Evolutionary conservation across 2,797 vertebrate genomes (phyloP), one percentile per base, ranked within the genome.

Genomic region (Prunella strophiata): DNA sequence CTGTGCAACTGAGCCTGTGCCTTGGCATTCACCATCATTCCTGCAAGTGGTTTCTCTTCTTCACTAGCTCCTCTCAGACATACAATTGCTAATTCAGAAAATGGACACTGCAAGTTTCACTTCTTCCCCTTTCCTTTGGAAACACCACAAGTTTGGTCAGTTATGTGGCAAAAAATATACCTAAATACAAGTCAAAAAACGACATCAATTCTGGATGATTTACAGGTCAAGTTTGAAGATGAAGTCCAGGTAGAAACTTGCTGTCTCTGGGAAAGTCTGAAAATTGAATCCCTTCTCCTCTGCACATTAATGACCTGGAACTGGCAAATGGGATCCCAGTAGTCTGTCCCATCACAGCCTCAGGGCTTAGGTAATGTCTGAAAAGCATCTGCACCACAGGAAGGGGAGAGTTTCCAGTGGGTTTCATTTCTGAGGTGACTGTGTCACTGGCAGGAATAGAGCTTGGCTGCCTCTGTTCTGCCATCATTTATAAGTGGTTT

Each of bases 281-380:
- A 77, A 92, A 82, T 30, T 3, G 0, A 80, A 71, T 82, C 55
- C 36, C 12, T 78, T 88, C 65, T 75, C 40, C 57, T 72, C 58
- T 59, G 59, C 50, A 63, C 21, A 40, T 67, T 85, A 89, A 85
- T 26, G 52, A 71, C 61, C 78, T 71, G 74, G 55, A 94, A 47
- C 59, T 54, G 63, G 90, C 83, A 91, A 51, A 57, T 5, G 38
- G 86, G 27, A 95, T 55, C 58, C n/a, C 25, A 50, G 80, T 5
- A 75, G 50, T 90, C 93, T 89, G 75, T 82, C 91, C 89, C 68
- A 52, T 80, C 79, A 48, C 65, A 88, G 78, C 63, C 77, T 42
- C 76, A 75, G 34, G 42, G 78, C 88, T 97, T 95, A 96, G 94
- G 93, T 94, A 97, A 96, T 89, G 92, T 96, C 92, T 96, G 94